Evolutionary conservation across 2,888 invertebrate species (phyloP).

Genomic region (Cephus runcator): DNA sequence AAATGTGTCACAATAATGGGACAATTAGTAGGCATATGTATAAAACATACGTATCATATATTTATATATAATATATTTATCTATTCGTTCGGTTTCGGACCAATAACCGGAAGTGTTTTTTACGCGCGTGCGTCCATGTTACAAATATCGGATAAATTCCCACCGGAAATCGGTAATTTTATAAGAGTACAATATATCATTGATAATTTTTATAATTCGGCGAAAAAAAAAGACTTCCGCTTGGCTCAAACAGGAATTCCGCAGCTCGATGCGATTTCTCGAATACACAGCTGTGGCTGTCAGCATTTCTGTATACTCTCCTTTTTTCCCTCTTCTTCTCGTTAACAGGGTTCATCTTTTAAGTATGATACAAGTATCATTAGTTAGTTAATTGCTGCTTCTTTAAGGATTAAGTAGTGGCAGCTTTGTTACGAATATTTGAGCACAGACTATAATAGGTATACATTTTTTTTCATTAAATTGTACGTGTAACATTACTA

Average conservation of each 20-base stretch:
- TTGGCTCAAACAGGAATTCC: not conserved
- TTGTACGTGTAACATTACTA: not conserved
- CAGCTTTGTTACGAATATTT: conserved; percentile 57
- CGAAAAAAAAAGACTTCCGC: not conserved
- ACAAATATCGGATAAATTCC: not conserved
- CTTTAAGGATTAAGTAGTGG: conserved; percentile 46
- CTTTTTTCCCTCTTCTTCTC: not conserved
- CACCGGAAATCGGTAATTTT: not conserved
- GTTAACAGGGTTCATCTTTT: not conserved
- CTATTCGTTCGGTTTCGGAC: not conserved
- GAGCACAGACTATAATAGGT: conserved; percentile 47
- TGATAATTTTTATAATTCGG: not conserved
- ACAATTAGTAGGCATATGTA: not conserved
- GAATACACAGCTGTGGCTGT: not conserved
- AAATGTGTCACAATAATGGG: not conserved
- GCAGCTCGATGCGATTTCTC: not conserved
- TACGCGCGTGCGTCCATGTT: not conserved
- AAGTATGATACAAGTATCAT: conserved; percentile 38
- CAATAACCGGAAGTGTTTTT: not conserved
- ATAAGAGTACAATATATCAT: not conserved
- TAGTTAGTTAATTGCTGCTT: conserved; percentile 31
- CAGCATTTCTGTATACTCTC: not conserved
- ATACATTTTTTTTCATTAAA: conserved; percentile 2
- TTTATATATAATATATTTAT: not conserved
- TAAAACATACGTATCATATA: not conserved